These are phyloP conservation scores for Microplitis manilae DNA, from an alignment of 2,888 invertebrate species.

Conservation along the genomic window DNA sequence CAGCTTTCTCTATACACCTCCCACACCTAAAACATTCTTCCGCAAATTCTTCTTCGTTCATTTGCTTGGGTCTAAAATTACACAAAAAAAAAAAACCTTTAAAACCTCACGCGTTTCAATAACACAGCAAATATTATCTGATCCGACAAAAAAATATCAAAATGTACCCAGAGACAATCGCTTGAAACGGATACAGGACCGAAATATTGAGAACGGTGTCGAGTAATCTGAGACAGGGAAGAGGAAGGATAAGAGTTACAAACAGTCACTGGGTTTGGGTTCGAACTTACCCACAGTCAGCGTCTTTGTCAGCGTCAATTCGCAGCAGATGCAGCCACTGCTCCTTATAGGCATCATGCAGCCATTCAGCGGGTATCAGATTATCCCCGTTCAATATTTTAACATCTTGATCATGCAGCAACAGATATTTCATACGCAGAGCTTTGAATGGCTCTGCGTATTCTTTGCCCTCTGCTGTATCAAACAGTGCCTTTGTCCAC, in stretches of 20 bases:
- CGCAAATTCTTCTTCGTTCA: slow-evolving; percentile 72
- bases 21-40: slow-evolving; percentile 78
- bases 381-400: slow-evolving; percentile 79
- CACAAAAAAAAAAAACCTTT: slow-evolving; percentile 20
- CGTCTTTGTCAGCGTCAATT: slow-evolving; percentile 80
- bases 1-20: slow-evolving; percentile 76
- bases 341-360: slow-evolving; percentile 77
- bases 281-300: slow-evolving; percentile 75
- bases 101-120: neutral
- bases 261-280: slow-evolving; percentile 4
- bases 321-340: slow-evolving; percentile 82
- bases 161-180: slow-evolving; percentile 53
- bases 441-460: slow-evolving; percentile 78
- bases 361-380: slow-evolving; percentile 80
- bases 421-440: slow-evolving; percentile 79
- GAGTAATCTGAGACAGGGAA: slow-evolving; percentile 40
- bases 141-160: neutral
- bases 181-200: slow-evolving; percentile 50
- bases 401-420: slow-evolving; percentile 81
- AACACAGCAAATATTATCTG: neutral
- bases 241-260: slow-evolving; percentile 37
- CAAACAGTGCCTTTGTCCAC: slow-evolving; percentile 74
- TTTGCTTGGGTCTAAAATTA: slow-evolving; percentile 69
- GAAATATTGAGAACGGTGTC: slow-evolving; percentile 55
- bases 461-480: slow-evolving; percentile 75